Base-by-base conservation (phyloP, 2,113 vertebrate genomes). In the Clarias magur region DNA sequence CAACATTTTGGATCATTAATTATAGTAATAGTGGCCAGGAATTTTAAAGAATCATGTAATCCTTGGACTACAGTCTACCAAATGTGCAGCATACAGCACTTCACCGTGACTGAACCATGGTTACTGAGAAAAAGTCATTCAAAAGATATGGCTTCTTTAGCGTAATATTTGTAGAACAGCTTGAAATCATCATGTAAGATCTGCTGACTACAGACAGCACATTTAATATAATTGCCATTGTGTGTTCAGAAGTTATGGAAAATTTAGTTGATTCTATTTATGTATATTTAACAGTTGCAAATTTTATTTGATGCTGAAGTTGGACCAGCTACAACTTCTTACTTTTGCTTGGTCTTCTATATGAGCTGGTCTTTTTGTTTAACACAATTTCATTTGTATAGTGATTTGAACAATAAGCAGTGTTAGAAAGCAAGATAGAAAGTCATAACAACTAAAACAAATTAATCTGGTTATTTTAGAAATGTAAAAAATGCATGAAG, bases 1-100 rank as follows among this genome's bases (percentile, higher is more conserved):
- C 27, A 80, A 80, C 10, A 6, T 80, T 60, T 38, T 62, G 59
- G 57, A 42, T 62, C 57, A 81, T 81, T 81, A 62, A 80, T 80
- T 60, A 38, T 57, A 60, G 19, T 38, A 60, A 80, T 80, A 17
- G 57, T 60, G 27, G 56, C 17, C 30, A 81, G 62, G 30, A 23
- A 62, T 42, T 81, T 80, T 59, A 34, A 80, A 80, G 34, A 34
- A 80, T 80, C 56, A 2, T 21, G 17, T 60, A 12, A 80, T 60
- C 27, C 1, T 60, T 60, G 25, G 10, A 60, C 3, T 23, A 60
- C 27, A 60, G 9, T 42, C 30, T 30, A 59, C 9, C 75, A 34
- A 62, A 80, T 38, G 10, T 38, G 57, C 57, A 60, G 57, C 30
- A 23, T 12, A 60, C 79, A 80, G 21, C 30, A 62, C 38, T 80